Conservation (phyloP, 2,888 invertebrate species). For the Lochmaea crataegi region DNA sequence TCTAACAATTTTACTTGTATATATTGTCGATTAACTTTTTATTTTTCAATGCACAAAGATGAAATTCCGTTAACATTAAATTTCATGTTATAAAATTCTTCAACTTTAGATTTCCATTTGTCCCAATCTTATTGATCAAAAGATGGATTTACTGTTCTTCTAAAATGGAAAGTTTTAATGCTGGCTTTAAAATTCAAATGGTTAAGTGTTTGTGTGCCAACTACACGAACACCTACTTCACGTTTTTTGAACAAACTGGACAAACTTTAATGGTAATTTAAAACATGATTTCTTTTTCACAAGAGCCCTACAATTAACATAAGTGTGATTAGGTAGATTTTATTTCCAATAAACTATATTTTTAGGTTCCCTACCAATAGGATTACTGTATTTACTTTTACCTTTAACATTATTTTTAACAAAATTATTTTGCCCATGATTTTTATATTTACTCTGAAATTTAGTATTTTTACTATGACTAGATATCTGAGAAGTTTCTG, state of each 20-base stretch:
- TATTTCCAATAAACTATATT: background rate
- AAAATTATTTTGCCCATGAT: background rate
- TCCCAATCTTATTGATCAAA: background rate
- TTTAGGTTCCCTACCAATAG: background rate
- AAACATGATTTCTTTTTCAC: slow-evolving; percentile 35
- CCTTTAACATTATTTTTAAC: no score
- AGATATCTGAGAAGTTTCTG: background rate
- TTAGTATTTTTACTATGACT: background rate
- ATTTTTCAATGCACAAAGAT: no score
- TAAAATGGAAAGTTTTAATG: background rate
- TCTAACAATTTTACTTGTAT: slow-evolving; percentile 30
- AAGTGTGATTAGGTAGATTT: slow-evolving; percentile 14
- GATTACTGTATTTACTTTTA: background rate
- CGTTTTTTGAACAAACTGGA: slow-evolving; percentile 19
- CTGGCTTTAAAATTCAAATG: background rate
- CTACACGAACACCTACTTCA: no score
- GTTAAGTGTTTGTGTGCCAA: background rate
- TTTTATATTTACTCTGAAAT: background rate
- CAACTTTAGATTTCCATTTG: no score
- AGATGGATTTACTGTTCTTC: background rate
- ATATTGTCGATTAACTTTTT: background rate
- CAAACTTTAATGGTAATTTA: slow-evolving; percentile 29
- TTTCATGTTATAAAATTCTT: no score
- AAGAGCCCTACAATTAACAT: slow-evolving; percentile 15
- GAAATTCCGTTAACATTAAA: no score